These are phyloP conservation scores for Ianthella basta DNA, from an alignment of 37 sponge, comb jelly and placozoan genomes.

Conservation along the genomic window DNA sequence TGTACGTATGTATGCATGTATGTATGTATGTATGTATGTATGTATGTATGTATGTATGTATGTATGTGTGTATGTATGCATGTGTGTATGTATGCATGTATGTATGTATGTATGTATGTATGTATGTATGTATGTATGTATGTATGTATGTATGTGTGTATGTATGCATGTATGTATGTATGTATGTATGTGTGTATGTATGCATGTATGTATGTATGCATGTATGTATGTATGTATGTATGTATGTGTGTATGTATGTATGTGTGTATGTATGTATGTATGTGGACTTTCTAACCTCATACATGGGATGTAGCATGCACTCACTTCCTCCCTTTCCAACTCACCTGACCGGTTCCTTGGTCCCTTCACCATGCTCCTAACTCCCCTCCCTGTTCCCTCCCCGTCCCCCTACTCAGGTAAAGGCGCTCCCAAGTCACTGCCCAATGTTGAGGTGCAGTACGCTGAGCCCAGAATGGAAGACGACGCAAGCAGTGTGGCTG, in stretches of 20 bases:
- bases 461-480: constrained; percentile 64
- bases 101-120: not conserved
- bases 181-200: too few relatives aligned
- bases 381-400: not conserved
- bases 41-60: not conserved
- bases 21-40: constrained; percentile 18
- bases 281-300: too few relatives aligned
- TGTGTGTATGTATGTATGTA: too few relatives aligned
- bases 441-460: constrained; percentile 25
- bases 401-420: not conserved
- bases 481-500: constrained; percentile 20
- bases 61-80: not conserved
- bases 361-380: too few relatives aligned
- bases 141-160: not conserved
- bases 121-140: not conserved
- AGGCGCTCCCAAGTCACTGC: constrained; percentile 11
- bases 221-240: too few relatives aligned
- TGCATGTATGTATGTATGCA: too few relatives aligned
- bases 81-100: constrained; percentile 6
- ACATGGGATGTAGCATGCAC: too few relatives aligned
- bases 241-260: too few relatives aligned
- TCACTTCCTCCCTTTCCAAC: too few relatives aligned
- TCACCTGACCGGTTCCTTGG: too few relatives aligned
- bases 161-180: not conserved
- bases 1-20: not conserved